Base-by-base conservation (phyloP, 2,113 vertebrate species). In the Lepidothrix coronata region DNA sequence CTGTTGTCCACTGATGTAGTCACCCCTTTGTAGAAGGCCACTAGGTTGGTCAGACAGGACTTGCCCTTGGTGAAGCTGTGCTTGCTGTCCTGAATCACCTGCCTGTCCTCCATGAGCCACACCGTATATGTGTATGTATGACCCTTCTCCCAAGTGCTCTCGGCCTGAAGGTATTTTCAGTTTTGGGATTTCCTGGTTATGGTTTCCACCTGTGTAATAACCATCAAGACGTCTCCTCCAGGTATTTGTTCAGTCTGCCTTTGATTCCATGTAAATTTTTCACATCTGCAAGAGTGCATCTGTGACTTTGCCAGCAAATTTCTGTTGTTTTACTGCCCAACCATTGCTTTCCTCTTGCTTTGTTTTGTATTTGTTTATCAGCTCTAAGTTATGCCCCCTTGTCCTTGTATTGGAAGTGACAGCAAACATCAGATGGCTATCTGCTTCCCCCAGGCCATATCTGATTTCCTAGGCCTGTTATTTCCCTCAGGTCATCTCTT, bases 221-320 rank as follows among this genome's bases (percentile, higher is more conserved):
- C 43, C 49, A 46, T 63, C 13, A 41, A 52, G 89, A 61, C 41
- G 62, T 89, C 48, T 93, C 83, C 61, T 92, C 55, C 73, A 87
- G 89, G 65, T 91, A 68, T 88, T 95, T 92, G 39, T 93, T 92
- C 73, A 63, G 68, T 52, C 73, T 75, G 22, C 33, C 84, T 95
- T 95, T 95, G 89, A 96, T 72, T 52, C 70, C 30, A 49, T 81
- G 86, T 71, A 92, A 67, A 87, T 81, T 74, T 92, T 94, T 75
- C 18, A 3, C 76, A 74, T 81, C 48, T 2, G 1, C 65, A 82
- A 8, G 28, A 51, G 31, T 30, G 11, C 30, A n/a, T 49, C 57
- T 80, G 33, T 81, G 88, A 86, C 91, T 93, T 88, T 51, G 85
- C 68, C 63, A 73, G 31, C 25, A 28, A 59, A 48, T 43, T 93